Percentiles rank a stretch among this genome's conserved stretches.
Evolutionary conservation across 2,797 vertebrate genomes (phyloP).

Genomic region (Pseudochaenichthys georgianus): DNA sequence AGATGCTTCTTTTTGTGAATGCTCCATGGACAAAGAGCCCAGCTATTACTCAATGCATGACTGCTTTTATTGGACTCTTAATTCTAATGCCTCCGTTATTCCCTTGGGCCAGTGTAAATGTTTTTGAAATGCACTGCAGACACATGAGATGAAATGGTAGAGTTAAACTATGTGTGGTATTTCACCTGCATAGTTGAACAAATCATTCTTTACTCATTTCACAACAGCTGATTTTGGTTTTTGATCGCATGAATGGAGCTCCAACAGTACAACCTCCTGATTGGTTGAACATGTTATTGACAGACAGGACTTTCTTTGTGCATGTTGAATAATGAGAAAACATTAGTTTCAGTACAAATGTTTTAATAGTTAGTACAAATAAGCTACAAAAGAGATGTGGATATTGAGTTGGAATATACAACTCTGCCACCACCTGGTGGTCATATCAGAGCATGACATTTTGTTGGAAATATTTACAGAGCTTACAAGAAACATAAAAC

Average conservation of each 20-base stretch:
- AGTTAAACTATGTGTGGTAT: background rate
- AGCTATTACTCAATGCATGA: background rate
- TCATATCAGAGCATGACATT: constrained; percentile 36
- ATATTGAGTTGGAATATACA: constrained; percentile 21
- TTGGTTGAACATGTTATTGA: background rate
- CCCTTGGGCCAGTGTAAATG: background rate
- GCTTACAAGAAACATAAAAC: constrained; percentile 33
- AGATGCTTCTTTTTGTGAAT: background rate
- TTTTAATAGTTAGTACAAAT: constrained; percentile 71
- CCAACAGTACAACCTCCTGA: background rate
- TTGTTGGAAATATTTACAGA: constrained; percentile 54
- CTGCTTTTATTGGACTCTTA: background rate
- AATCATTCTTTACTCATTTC: background rate
- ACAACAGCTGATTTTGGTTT: background rate
- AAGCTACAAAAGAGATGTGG: constrained; percentile 60
- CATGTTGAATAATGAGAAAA: constrained; percentile 26
- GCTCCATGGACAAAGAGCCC: background rate
- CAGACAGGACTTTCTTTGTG: background rate
- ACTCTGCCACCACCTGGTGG: constrained; percentile 74
- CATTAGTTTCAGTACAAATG: constrained; percentile 44
- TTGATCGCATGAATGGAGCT: background rate
- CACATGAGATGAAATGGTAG: background rate
- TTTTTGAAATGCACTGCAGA: background rate
- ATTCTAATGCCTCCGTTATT: background rate
- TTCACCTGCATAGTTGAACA: background rate